Evolutionary conservation across 2,797 vertebrate genomes (phyloP).

Genomic region (Ctenopoma kingsleyae): DNA sequence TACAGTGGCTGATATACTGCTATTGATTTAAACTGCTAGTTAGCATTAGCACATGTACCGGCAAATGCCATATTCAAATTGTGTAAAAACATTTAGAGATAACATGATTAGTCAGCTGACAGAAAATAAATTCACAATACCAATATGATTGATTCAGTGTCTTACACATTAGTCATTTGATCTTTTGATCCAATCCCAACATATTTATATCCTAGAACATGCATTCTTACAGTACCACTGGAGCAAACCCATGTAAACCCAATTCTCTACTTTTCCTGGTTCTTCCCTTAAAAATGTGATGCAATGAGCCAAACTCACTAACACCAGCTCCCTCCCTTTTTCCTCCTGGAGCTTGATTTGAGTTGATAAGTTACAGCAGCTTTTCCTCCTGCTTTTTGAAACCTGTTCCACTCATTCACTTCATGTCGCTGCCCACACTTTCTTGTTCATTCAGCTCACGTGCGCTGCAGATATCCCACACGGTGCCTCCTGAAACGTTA

Average conservation of each 20-base stretch:
- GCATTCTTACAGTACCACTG: constrained; percentile 1
- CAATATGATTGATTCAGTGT: not conserved
- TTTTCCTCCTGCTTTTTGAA: constrained; percentile 30
- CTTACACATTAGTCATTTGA: not conserved
- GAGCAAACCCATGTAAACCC: constrained; percentile 41
- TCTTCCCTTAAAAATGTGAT: constrained; percentile 44
- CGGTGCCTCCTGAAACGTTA: constrained; percentile 40
- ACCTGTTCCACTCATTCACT: constrained; percentile 48
- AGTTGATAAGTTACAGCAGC: constrained; percentile 54
- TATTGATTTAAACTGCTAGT: not conserved
- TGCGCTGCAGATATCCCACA: constrained; percentile 47
- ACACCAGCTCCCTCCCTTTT: not conserved
- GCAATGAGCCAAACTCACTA: constrained; percentile 47
- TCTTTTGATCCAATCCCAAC: not conserved
- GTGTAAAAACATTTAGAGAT: not conserved
- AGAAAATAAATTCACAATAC: not conserved
- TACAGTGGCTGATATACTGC: not conserved
- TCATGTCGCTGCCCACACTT: constrained; percentile 37
- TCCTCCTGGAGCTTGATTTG: constrained; percentile 41
- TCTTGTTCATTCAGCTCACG: constrained; percentile 53
- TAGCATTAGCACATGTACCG: not conserved
- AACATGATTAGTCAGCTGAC: not conserved
- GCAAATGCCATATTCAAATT: not conserved
- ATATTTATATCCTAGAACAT: constrained; percentile 21
- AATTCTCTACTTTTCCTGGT: constrained; percentile 9